Base-by-base conservation (phyloP, 2,888 invertebrate genomes). In the Lottia scabra region DNA sequence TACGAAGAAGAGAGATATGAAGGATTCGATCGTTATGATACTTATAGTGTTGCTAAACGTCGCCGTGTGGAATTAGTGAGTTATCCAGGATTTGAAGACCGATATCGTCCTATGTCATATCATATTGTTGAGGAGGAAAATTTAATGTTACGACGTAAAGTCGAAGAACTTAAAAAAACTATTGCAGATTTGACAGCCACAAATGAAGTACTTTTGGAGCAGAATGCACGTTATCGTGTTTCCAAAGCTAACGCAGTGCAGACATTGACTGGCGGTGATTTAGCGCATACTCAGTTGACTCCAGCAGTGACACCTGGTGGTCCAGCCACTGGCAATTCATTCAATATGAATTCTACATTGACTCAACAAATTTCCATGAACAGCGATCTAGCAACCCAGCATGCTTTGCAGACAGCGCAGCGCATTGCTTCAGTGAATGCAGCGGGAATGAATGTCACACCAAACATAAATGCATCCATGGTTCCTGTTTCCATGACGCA, bases 121-220 rank as follows among this genome's bases (percentile, higher is more conserved):
- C 84, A 83, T 63, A 75, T 85, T n/a, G 75, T 90, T 68, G 89
- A 93, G 84, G 94, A 94, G 82, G 94, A 94, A 87, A 94, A 94
- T 84, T 90, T 90, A 67, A 87, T 93, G 80, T 87, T 94, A 68
- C 91, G 93, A 76, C 92, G 93, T 80, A 92, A 93, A 85, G 92
- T 94, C 66, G 93, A 93, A 65, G 93, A 93, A 81, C 88, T 94
- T 72, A 93, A 94, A 86, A 93, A 93, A 85, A 93, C 93, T 89
- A 93, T 93, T 23, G 92, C 92, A 45, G 94, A 94, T 87, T 89
- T 94, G 75, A 93, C 93, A 46, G 94, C 94, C 1, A 94, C 94
- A 12, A 95, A 95, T 87, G 94, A 95, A 86, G 94, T 94, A 87
- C 91, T 95, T 15, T 89, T 95, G 77, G 94, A 94, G 82, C 94